Conservation (phyloP, 2,888 invertebrate species). For the Lasioglossum malachurum region DNA sequence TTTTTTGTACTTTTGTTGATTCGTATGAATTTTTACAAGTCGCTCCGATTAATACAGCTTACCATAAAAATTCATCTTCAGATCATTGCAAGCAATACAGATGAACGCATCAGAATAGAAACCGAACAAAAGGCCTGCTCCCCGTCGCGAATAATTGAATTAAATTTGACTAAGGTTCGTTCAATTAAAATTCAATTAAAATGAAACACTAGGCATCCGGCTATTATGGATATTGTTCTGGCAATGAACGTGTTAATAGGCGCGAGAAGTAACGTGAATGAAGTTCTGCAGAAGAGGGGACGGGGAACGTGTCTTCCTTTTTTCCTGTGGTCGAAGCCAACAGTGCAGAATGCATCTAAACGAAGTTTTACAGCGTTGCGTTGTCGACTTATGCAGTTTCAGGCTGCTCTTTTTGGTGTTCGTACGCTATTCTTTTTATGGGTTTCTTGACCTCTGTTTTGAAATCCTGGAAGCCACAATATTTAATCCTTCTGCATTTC, state of each 20-base stretch:
- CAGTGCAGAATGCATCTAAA: background rate
- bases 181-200: conserved; percentile 3
- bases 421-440: background rate
- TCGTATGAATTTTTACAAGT: background rate
- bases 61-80: background rate
- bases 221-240: background rate
- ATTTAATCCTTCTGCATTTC: background rate
- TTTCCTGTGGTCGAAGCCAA: background rate
- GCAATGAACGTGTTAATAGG: background rate
- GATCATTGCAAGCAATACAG: too few relatives aligned
- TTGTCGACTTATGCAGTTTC: background rate
- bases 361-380: background rate
- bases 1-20: background rate
- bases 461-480: background rate
- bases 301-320: background rate
- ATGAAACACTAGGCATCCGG: background rate
- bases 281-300: background rate
- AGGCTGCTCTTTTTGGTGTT: background rate
- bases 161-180: background rate
- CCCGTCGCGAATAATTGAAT: background rate
- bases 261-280: conserved; percentile 8
- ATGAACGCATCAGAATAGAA: background rate
- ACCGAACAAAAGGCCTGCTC: background rate
- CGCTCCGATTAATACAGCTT: too few relatives aligned
- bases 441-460: background rate